Percentiles rank a stretch among this genome's conserved stretches.
Conservation (phyloP, 2,888 invertebrate genomes). For the Tachina fera region DNA sequence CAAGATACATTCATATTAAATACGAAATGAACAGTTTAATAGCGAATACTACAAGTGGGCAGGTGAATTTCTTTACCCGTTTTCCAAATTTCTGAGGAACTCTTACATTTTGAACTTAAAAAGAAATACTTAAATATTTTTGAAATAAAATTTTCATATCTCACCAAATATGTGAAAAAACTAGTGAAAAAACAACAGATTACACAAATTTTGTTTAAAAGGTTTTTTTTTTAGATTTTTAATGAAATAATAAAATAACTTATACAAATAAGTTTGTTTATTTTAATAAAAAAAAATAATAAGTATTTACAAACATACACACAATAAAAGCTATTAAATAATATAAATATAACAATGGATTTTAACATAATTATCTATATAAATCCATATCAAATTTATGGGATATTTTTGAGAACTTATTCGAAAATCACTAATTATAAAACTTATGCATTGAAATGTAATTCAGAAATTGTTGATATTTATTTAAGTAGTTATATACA, state of each 20-base stretch:
- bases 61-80: not conserved
- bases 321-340: constrained; percentile 42
- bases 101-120: not conserved
- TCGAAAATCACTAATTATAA: not conserved
- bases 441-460: not conserved
- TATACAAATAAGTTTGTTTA: constrained; percentile 26
- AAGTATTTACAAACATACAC: constrained; percentile 47
- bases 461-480: too few relatives aligned
- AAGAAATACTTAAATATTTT: not conserved
- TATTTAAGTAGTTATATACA: too few relatives aligned
- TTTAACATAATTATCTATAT: constrained; percentile 42
- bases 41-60: constrained; percentile 1
- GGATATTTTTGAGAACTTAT: not conserved
- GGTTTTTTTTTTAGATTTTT: constrained; percentile 9
- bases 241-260: constrained; percentile 38
- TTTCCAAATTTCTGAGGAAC: not conserved
- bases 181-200: constrained; percentile 1
- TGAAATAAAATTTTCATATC: not conserved
- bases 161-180: not conserved
- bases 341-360: constrained; percentile 35
- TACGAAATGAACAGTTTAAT: not conserved
- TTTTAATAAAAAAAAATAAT: constrained; percentile 25
- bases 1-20: not conserved
- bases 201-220: constrained; percentile 6
- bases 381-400: not conserved